These are phyloP conservation scores for Campoletis raptor DNA, from an alignment of 2,888 invertebrate genomes.

Conservation along the genomic window DNA sequence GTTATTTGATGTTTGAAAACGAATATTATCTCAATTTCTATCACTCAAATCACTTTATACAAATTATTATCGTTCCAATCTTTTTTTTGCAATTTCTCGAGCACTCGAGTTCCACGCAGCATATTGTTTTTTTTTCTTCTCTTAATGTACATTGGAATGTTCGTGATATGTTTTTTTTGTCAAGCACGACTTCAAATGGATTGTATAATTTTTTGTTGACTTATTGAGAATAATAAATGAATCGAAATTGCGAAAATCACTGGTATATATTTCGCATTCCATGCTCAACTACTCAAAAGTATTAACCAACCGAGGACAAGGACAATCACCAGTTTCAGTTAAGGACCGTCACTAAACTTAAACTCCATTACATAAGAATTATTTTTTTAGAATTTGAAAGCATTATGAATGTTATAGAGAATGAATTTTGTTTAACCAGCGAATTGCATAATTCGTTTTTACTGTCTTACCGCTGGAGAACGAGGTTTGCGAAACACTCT, in stretches of 20 bases:
- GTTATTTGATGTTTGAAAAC: background rate
- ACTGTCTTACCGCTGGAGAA: background rate
- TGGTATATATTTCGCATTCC: conserved; percentile 10
- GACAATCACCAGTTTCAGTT: too few species aligned
- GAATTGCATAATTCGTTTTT: background rate
- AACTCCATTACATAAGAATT: background rate
- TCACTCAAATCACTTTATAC: background rate
- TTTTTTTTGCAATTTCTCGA: background rate
- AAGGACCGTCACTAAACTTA: conserved; percentile 25
- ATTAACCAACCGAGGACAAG: conserved; percentile 35
- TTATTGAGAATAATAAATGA: background rate
- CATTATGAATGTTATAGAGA: background rate
- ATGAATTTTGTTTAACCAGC: background rate
- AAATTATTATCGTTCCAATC: background rate
- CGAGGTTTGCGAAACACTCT: background rate
- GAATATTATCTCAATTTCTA: background rate
- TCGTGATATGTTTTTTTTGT: background rate
- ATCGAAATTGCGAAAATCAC: background rate
- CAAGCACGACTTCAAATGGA: background rate
- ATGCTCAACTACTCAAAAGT: conserved; percentile 22
- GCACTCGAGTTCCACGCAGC: background rate
- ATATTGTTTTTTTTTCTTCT: background rate
- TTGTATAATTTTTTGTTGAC: background rate
- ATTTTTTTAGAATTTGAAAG: background rate
- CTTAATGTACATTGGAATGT: background rate